Percentiles rank a stretch among this genome's conserved stretches.
Evolutionary conservation across 2,888 invertebrate species (phyloP).

Genomic region (Synanthedon andrenaeformis): DNA sequence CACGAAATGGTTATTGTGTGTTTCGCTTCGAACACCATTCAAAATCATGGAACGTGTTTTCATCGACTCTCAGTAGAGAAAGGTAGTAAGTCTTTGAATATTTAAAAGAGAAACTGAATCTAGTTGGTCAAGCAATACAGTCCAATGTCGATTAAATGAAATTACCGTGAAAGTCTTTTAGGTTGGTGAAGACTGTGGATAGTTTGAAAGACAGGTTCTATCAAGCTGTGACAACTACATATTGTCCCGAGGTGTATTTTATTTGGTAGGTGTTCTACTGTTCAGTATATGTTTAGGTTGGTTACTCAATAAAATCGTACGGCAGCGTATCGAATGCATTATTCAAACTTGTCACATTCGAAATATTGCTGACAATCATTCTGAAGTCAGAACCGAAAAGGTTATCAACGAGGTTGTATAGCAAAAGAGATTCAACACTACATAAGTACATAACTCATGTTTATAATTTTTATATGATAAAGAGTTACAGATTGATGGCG

Average conservation of each 20-base stretch:
- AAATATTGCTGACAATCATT: conserved; percentile 15
- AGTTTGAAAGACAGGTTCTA: conserved; percentile 67
- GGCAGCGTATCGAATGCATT: conserved; percentile 27
- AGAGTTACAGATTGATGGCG: too few relatives aligned
- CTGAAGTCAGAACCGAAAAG: conserved; percentile 10
- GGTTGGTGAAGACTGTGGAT: conserved; percentile 25
- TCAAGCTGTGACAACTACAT: conserved; percentile 66
- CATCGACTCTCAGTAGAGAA: conserved; percentile 7
- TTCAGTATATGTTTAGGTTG: conserved; percentile 34
- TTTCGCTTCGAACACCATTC: conserved; percentile 6
- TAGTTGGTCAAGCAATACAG: neutral
- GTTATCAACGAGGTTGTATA: conserved; percentile 1
- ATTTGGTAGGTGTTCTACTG: conserved; percentile 45
- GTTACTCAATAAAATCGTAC: conserved; percentile 39
- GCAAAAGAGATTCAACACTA: neutral
- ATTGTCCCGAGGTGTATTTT: conserved; percentile 57
- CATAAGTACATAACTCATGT: too few relatives aligned
- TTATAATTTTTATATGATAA: too few relatives aligned
- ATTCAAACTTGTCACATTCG: conserved; percentile 15
- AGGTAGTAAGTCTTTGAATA: conserved; percentile 10
- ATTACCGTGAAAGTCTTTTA: neutral
- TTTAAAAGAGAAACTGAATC: neutral
- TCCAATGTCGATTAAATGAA: neutral
- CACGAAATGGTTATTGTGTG: conserved; percentile 14
- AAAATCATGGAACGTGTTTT: conserved; percentile 14